Evolutionary conservation across 1,140 invertebrate species (phyloP).

Genomic region (Limonius californicus): DNA sequence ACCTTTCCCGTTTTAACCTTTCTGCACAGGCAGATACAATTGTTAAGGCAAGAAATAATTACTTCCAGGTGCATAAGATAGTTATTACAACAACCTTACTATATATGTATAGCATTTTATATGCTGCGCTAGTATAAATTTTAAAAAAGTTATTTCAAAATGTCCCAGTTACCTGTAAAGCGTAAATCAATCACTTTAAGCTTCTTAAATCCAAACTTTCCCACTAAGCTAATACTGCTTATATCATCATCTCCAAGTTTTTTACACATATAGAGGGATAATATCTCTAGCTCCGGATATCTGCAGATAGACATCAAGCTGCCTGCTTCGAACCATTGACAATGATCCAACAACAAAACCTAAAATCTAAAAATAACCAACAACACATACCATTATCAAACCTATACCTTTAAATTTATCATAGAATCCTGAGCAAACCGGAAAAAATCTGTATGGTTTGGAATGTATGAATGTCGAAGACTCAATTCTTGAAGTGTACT

Average conservation of each 20-base stretch:
- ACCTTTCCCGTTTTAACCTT: too few species aligned
- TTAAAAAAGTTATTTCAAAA: too few species aligned
- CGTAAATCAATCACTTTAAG: slow-evolving; percentile 36
- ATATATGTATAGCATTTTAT: too few species aligned
- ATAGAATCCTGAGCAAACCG: slow-evolving; percentile 24
- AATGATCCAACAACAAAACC: slow-evolving; percentile 39
- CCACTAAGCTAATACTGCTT: slow-evolving; percentile 34
- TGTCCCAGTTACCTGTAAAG: slow-evolving; percentile 31
- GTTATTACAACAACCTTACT: too few species aligned
- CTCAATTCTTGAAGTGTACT: slow-evolving; percentile 33
- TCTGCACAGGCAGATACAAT: too few species aligned
- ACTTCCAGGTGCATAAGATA: too few species aligned
- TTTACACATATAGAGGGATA: slow-evolving; percentile 38
- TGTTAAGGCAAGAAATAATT: too few species aligned
- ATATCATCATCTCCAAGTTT: slow-evolving; percentile 32
- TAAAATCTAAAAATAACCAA: slow-evolving; percentile 28
- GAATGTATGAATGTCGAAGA: slow-evolving; percentile 31
- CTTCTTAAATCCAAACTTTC: slow-evolving; percentile 34
- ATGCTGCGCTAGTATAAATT: too few species aligned
- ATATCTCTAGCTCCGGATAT: slow-evolving; percentile 36
- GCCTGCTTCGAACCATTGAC: slow-evolving; percentile 32
- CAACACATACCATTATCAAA: neutral
- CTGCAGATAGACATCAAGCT: slow-evolving; percentile 37
- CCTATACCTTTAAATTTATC: slow-evolving; percentile 33
- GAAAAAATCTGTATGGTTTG: slow-evolving; percentile 31